Evolutionary conservation across 2,888 invertebrate genomes (phyloP), one percentile per base, ranked within the genome.

Genomic region (Rutpela maculata): DNA sequence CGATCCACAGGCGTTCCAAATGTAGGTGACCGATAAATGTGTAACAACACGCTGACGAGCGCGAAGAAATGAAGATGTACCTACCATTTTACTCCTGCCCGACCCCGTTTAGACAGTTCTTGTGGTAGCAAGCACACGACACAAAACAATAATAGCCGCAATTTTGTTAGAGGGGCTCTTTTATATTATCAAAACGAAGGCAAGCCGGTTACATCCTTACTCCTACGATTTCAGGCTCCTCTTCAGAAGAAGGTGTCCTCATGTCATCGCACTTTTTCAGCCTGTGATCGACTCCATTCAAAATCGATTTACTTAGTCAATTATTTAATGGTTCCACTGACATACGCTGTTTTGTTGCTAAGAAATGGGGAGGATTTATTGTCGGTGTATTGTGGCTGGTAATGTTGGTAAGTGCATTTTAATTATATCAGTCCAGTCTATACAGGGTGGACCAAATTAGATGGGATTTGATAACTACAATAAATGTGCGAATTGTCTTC

Each of bases 131-230:
- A 15, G 59, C 59, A 70, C 70, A 70, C 70, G 59, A 55, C 70
- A 70, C 70, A 70, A 35, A 70, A 70, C 70, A 70, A 70, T 70
- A 70, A 70, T 70, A 68, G n/a, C 56, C 18, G 70, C 38, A 10
- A 18, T 35, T 35, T 35, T 38, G 59, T 59, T 60, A 70, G 59
- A 38, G 69, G 70, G 70, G 70, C 59, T 70, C 70, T 70, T 70
- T 70, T 70, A 70, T 70, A 70, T 70, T 70, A 70, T 70, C 70
- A 70, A 70, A 70, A 70, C 57, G 70, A 70, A 70, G 70, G 70
- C 59, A 70, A 70, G 70, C 70, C 10, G 59, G 70, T 70, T 70
- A 38, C 70, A 35, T 38, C 35, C 70, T 70, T 59, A 60, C 70
- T 59, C 70, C 70, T 59, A 70, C 70, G 59, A 70, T 60, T 60